Evolutionary conservation across 2,888 invertebrate genomes (phyloP).

Genomic region (Catonia carolina): DNA sequence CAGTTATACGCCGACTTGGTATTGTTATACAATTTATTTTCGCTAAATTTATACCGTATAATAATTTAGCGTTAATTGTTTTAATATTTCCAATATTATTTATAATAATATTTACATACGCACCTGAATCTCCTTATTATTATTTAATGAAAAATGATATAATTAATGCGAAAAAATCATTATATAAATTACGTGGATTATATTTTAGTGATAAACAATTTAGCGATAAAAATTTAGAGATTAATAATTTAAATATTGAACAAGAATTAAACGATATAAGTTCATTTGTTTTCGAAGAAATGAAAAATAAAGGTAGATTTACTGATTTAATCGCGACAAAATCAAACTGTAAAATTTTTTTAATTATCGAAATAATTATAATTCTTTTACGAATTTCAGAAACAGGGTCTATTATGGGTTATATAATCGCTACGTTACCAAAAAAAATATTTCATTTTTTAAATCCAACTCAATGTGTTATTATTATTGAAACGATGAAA

Average conservation of each 20-base stretch:
- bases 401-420: conserved; percentile 3
- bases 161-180: no score
- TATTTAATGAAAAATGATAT: no score
- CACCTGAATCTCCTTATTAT: conserved; percentile 7
- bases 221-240: no score
- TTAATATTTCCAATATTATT: no score
- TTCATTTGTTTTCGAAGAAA: neutral
- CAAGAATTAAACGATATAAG: neutral
- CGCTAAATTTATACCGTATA: no score
- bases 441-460: neutral
- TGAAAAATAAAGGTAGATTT: neutral
- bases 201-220: no score
- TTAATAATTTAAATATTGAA: no score
- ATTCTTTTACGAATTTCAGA: neutral
- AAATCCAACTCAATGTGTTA: neutral
- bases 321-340: neutral
- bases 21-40: no score
- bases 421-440: neutral
- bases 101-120: neutral
- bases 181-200: no score
- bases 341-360: neutral
- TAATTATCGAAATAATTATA: neutral
- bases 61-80: no score
- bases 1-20: neutral
- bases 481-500: neutral